Evolutionary conservation across 2,888 invertebrate species (phyloP), one percentile per base, ranked within the genome.

Genomic region (Athetis lepigone): DNA sequence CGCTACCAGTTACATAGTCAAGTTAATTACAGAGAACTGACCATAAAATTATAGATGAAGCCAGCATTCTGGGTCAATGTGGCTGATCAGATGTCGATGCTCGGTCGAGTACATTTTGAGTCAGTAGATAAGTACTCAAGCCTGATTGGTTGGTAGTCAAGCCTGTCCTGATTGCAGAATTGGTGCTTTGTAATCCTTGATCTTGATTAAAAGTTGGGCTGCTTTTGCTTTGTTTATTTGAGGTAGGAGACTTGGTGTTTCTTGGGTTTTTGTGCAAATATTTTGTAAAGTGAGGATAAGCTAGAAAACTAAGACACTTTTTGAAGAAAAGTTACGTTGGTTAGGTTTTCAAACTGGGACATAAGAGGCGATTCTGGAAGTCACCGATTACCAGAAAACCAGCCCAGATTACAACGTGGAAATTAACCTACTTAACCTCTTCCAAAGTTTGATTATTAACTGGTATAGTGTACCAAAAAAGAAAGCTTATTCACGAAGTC

Each of bases 51-150:
- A 66, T 70, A 75, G 72, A 4, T 49, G 42, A 36, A 54, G 29
- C 11, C 18, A 13, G 39, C 77, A 81, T 84, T 83, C 85, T 84
- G 55, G 84, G 83, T 82, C 81, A 84, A 78, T 78, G 71, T 70
- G 58, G 72, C 63, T 68, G 69, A 64, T 72, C 76, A 36, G 58
- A 63, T 39, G 72, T 54, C 56, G 70, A 59, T 66, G 50, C 16
- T 45, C 62, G 62, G 60, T 21, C 62, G 45, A 68, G 58, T 61
- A 75, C 69, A 60, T 59, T 72, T 60, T 46, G 57, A 61, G 47
- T 47, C 50, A n/a, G 52, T 61, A 23, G 9, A 4, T 19, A 23
- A 6, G 8, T 23, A 23, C 8, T 8, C 16, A 18, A 2, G 7
- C n/a, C n/a, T n/a, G n/a, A n/a, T n/a, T 8, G 16, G 46, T 47